A percentile compares a stretch with the other conserved stretches of the same genome.
These are phyloP conservation scores for Oncopeltus fasciatus DNA, from an alignment of 1,140 invertebrate genomes.

Conservation along the genomic window DNA sequence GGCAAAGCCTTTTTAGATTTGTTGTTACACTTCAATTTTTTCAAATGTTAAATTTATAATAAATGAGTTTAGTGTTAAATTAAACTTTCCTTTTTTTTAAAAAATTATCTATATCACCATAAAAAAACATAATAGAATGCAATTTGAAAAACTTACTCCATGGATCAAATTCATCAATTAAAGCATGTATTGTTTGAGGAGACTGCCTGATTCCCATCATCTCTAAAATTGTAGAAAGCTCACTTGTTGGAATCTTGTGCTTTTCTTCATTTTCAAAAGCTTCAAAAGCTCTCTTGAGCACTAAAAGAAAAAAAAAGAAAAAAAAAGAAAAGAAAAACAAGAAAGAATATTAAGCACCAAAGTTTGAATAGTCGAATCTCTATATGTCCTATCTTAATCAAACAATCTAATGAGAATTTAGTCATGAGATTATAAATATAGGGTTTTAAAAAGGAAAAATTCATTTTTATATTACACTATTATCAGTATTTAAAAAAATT, in stretches of 20 bases:
- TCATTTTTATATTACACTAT: too few species aligned
- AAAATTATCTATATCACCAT: not conserved
- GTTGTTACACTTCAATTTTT: not conserved
- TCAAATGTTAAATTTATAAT: too few species aligned
- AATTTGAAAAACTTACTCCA: conserved; percentile 34
- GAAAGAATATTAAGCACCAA: too few species aligned
- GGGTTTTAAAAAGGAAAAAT: too few species aligned
- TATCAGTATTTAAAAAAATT: too few species aligned
- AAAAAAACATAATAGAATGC: not conserved
- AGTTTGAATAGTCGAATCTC: too few species aligned
- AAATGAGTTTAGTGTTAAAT: too few species aligned
- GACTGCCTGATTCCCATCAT: conserved; percentile 60
- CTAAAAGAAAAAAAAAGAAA: too few species aligned
- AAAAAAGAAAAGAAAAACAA: too few species aligned
- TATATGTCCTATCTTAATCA: too few species aligned
- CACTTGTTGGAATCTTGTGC: conserved; percentile 52
- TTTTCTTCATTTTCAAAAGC: conserved; percentile 66
- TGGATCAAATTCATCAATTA: conserved; percentile 50
- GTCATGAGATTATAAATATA: too few species aligned
- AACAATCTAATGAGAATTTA: too few species aligned
- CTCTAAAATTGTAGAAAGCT: conserved; percentile 60
- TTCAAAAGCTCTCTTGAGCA: conserved; percentile 60
- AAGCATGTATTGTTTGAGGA: conserved; percentile 46
- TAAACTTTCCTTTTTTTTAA: not conserved
- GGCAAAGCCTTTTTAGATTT: not conserved